Percentiles rank a stretch among this genome's conserved stretches.
phyloP scores from a whole-genome alignment of 2,888 invertebrate genomes.

The Tineola bisselliella region DNA sequence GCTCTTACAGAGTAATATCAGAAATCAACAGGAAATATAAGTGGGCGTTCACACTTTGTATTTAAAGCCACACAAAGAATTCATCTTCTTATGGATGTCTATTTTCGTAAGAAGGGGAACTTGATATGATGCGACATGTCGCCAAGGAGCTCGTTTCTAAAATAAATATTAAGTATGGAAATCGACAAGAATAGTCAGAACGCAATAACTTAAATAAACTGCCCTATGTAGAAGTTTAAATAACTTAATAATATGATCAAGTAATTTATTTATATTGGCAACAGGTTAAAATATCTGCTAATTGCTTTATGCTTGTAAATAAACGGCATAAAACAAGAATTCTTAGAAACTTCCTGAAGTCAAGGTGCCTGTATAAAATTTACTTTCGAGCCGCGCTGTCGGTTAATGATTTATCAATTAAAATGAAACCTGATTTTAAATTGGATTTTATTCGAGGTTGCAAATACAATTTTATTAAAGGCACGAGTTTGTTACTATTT shows the following conservation, averaged over 20 bases:
- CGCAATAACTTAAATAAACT: background rate
- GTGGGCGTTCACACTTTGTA: conserved; percentile 41
- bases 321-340: background rate
- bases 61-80: conserved; percentile 52
- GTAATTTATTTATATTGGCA: too few species aligned
- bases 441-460: background rate
- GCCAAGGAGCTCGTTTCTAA: background rate
- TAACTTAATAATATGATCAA: too few species aligned
- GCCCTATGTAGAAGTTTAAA: too few species aligned
- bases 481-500: too few species aligned
- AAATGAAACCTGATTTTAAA: conserved; percentile 5
- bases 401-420: background rate
- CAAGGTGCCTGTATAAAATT: background rate
- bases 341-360: conserved; percentile 1
- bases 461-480: too few species aligned
- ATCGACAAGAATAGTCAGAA: background rate
- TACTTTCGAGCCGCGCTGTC: too few species aligned
- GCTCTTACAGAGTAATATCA: background rate
- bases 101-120: conserved; percentile 26
- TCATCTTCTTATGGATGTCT: conserved; percentile 42
- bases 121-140: conserved; percentile 8
- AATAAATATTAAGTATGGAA: background rate
- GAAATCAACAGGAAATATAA: conserved; percentile 52
- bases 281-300: too few species aligned
- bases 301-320: too few species aligned